These are phyloP conservation scores for Leuciscus waleckii DNA, from an alignment of 2,797 vertebrate species.

Conservation along the genomic window DNA sequence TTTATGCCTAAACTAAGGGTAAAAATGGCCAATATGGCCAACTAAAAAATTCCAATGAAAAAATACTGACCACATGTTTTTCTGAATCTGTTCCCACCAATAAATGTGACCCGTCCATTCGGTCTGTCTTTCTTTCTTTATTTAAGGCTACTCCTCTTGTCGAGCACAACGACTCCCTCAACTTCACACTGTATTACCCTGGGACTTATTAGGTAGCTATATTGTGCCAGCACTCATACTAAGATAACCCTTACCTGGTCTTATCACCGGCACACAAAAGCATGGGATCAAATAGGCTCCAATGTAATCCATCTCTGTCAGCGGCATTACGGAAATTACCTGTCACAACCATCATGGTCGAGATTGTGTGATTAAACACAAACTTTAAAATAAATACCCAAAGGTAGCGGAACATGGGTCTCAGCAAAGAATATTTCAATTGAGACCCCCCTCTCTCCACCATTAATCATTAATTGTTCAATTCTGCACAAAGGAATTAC, in stretches of 20 bases:
- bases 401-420: constrained; percentile 68
- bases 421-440: constrained; percentile 73
- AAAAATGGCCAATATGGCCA: background rate
- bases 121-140: constrained; percentile 39
- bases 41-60: background rate
- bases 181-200: constrained; percentile 69
- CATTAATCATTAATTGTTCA: constrained; percentile 39
- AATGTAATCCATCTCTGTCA: constrained; percentile 88
- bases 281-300: constrained; percentile 75
- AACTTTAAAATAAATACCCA: constrained; percentile 79
- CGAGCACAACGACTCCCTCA: constrained; percentile 66
- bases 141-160: constrained; percentile 62
- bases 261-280: constrained; percentile 84
- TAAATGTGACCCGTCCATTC: constrained; percentile 25
- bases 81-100: constrained; percentile 42
- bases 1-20: background rate
- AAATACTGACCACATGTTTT: background rate
- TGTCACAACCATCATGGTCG: constrained; percentile 85
- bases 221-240: constrained; percentile 74
- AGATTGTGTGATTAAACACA: constrained; percentile 87
- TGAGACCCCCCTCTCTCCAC: constrained; percentile 3
- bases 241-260: constrained; percentile 81
- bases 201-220: constrained; percentile 81
- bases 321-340: constrained; percentile 87
- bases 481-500: constrained; percentile 63